Base-by-base conservation (phyloP, 2,888 invertebrate genomes). In the Acleris holmiana region DNA sequence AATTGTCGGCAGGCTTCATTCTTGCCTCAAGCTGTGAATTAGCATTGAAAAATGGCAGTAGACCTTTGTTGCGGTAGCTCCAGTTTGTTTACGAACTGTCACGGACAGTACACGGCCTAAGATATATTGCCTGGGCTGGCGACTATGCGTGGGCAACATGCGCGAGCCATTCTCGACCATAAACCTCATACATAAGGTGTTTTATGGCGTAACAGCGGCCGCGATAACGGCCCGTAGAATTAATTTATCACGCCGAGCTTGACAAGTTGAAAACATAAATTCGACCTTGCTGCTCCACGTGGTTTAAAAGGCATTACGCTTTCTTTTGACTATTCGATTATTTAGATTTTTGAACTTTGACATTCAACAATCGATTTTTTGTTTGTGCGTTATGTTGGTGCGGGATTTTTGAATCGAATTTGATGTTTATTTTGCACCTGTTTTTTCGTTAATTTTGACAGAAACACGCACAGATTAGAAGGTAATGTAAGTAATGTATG, bases 21-120 rank as follows among this genome's bases (percentile, higher is more conserved):
- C 71, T 76, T 69, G 68, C 65, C 60, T 57, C 57, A 63, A 67
- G 59, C 61, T 70, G 71, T 68, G 66, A 76, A 78, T 77, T 80
- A 73, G 65, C 66, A 66, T 66, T 69, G 61, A 66, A 73, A 80
- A 83, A 79, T 79, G 77, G 76, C 79, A 79, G 73, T 79, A 73
- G 70, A 72, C 78, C 85, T 84, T 89, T 91, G 90, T 92, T 91
- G 91, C 89, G 91, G 91, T 91, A 92, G 91, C 87, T 89, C 84
- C 90, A 89, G 93, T 93, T 93, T 93, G 93, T 93, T 93, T 93
- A 93, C 93, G 91, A 93, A 93, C 92, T 93, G 93, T 93, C 93
- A 93, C 90, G 91, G 91, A 82, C 92, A 92, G 91, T 91, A 91
- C 88, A 90, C 91, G 88, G 91, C 91, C 91, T 89, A 91, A 93